Evolutionary conservation across 2,113 vertebrate genomes (phyloP), one percentile per base, ranked within the genome.

Genomic region (Trachemys scripta): DNA sequence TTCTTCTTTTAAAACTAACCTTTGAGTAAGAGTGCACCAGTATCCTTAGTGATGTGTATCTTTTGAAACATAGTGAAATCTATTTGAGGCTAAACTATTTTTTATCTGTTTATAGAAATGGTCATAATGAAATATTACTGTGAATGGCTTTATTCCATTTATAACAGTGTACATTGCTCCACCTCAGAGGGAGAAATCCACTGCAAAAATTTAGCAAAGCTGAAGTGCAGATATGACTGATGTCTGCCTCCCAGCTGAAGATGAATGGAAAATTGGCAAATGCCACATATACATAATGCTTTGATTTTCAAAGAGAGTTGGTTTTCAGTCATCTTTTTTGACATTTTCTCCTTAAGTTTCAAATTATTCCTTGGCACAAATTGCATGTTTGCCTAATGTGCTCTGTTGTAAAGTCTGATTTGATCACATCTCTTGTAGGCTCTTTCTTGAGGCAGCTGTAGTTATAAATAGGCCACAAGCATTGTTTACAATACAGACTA

Each of bases 391-490:
- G 89, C 92, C 53, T 97, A 95, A 95, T 62, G 79, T 72, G 27
- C 91, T 96, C 91, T 97, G 80, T 89, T 95, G 51, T 87, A 91
- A 51, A 94, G 87, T 95, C 94, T 96, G 94, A 88, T 95, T 90
- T 96, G 85, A 89, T 97, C 85, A 96, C 62, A 85, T 92, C 56
- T 95, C 84, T 92, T 91, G 90, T 76, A 96, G 89, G 92, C 89
- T 72, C n/a, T 96, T 93, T 97, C 94, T 94, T 59, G 53, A 91
- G 92, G 93, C 75, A 97, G 92, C 50, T 91, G 53, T 89, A 90
- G 84, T 96, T 97, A 96, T 81, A 93, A 97, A 95, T 93, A 97
- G 92, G 80, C 92, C 84, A 91, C 95, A 94, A 94, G 65, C 82
- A 82, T 29, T 87, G 79, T 88, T 89, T 95, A 69, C 88, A 91